Base-by-base conservation (phyloP, 2,888 invertebrate genomes). In the Adelphocoris suturalis region DNA sequence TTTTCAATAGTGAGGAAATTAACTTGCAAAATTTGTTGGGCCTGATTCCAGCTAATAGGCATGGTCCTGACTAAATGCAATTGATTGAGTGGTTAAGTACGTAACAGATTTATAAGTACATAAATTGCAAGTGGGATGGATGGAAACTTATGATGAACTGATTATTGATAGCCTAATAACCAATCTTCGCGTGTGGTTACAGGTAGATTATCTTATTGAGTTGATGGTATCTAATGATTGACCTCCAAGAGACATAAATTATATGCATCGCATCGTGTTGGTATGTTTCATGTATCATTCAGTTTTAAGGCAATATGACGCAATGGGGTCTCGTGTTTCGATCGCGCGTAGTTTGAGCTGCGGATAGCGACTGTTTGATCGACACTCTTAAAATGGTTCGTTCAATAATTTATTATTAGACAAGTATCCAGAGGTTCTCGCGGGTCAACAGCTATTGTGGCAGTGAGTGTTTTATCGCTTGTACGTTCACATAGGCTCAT, bases 321-420 rank as follows among this genome's bases (percentile, higher is more conserved):
- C 68, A 68, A 68, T 27, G 68, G 13, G 9, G 68, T 12, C 23
- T 5, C 23, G 68, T 68, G 23, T 68, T 68, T 68, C 68, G 68
- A 68, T 68, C 68, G 19, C 37, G 37, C 37, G 37, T 7, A 2
- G n/a, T 5, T 1, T 57, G 7, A 5, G 57, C 16, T 7, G 57
- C n/a, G 57, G 0, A 7, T 57, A n/a, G 57, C 57, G 57, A 7
- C 57, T 57, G n/a, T 57, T 57, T n/a, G 52, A 52, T n/a, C n/a
- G n/a, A 57, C 16, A 7, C 57, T 57, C 57, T 7, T 57, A n/a
- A 57, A 57, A 57, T n/a, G 57, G n/a, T 0, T 16, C 5, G 57
- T n/a, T 57, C 57, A 57, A 57, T 57, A 57, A 57, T 57, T 16
- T 57, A 57, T 57, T n/a, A 57, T 57, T n/a, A 14, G 57, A 57